phyloP scores from a whole-genome alignment of 2,888 invertebrate species.

The Itoplectis maculator region DNA sequence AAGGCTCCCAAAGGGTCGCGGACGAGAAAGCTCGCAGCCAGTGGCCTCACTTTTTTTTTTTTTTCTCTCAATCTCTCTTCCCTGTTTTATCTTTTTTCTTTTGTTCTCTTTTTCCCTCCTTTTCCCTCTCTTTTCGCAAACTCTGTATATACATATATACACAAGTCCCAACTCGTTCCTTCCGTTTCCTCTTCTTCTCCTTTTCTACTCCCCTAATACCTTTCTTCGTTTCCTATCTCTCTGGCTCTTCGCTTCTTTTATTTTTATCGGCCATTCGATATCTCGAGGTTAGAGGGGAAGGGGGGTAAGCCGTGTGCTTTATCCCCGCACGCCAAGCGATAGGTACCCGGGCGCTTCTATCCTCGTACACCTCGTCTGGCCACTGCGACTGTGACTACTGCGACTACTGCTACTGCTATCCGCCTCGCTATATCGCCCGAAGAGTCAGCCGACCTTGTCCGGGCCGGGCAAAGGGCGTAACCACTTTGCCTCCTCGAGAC shows the following conservation, averaged over 20 bases:
- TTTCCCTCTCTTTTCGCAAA: neutral
- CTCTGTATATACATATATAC: constrained; percentile 14
- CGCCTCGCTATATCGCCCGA: constrained; percentile 5
- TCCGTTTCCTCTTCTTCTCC: constrained; percentile 23
- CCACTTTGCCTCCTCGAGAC: constrained; percentile 19
- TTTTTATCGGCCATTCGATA: constrained; percentile 67
- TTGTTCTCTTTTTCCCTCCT: no score
- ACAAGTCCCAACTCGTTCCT: constrained; percentile 38
- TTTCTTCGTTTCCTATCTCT: constrained; percentile 53
- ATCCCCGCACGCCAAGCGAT: constrained; percentile 45
- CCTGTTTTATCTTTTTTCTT: no score
- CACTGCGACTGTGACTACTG: neutral
- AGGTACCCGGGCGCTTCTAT: constrained; percentile 27
- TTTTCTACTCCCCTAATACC: constrained; percentile 16
- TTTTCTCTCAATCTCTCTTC: neutral
- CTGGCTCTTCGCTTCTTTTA: constrained; percentile 52
- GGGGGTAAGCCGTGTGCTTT: constrained; percentile 57
- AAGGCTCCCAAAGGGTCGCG: constrained; percentile 66
- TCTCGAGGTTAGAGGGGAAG: no score
- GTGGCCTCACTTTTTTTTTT: neutral
- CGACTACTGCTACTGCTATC: constrained; percentile 2
- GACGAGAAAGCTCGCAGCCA: constrained; percentile 57
- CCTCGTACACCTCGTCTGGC: neutral
- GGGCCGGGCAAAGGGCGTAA: constrained; percentile 21
- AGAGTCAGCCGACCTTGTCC: constrained; percentile 33